Evolutionary conservation across 2,888 invertebrate genomes (phyloP).

Genomic region (Spialia ferax): DNA sequence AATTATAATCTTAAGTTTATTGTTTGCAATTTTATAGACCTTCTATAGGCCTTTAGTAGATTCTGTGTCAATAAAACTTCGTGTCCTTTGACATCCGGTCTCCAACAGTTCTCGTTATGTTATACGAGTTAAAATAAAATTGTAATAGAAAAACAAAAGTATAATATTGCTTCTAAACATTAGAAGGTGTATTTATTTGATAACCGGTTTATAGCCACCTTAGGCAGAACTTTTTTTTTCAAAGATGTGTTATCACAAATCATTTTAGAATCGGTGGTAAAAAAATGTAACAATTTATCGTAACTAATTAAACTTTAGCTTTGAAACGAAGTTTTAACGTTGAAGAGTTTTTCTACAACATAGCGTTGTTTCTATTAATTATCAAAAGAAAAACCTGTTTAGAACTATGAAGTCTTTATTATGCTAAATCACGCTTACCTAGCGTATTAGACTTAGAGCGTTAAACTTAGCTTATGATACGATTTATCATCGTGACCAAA

Average conservation of each 20-base stretch:
- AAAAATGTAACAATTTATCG: no score
- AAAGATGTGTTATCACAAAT: no score
- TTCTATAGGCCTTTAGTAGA: background rate
- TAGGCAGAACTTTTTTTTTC: background rate
- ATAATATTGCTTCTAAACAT: background rate
- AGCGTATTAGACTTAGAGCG: no score
- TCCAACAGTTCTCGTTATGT: background rate
- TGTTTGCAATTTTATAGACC: constrained; percentile 2
- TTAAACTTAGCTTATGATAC: constrained; percentile 1
- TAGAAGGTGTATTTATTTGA: background rate
- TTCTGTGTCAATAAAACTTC: constrained; percentile 7
- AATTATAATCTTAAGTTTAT: background rate
- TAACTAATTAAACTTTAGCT: no score
- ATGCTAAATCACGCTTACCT: background rate
- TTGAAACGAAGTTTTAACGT: no score
- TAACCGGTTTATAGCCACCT: background rate
- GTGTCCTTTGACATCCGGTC: background rate
- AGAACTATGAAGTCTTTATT: background rate
- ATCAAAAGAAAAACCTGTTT: no score
- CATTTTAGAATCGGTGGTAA: no score
- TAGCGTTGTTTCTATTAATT: no score
- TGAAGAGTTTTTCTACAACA: no score
- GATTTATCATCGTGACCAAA: background rate
- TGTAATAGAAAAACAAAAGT: background rate
- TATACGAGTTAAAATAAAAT: background rate